Conservation (phyloP, 2,113 vertebrate genomes). For the Butorides virescens region DNA sequence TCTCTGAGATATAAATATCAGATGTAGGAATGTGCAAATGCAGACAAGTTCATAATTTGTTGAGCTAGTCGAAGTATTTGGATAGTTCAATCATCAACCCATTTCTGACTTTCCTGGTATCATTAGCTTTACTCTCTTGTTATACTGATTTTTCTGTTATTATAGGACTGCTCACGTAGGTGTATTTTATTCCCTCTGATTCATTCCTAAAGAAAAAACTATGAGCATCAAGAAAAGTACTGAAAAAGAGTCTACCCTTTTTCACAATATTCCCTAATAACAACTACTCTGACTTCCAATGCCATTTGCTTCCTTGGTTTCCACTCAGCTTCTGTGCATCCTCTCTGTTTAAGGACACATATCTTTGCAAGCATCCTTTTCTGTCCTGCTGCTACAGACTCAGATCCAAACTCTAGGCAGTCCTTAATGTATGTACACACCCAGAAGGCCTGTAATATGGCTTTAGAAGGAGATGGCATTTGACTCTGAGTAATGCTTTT, state of each 20-base stretch:
- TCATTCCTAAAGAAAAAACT: not conserved
- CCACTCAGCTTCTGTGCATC: not conserved
- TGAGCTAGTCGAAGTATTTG: not conserved
- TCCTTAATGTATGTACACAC: too few relatives aligned
- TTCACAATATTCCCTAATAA: not conserved
- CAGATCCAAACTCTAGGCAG: not conserved
- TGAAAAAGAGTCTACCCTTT: not conserved
- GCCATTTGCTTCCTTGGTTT: not conserved
- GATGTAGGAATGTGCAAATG: not conserved
- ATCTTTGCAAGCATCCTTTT: not conserved
- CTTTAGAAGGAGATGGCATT: not conserved
- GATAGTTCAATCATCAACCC: not conserved
- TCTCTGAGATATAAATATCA: not conserved
- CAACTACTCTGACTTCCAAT: not conserved
- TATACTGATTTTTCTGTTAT: not conserved
- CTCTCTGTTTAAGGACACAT: not conserved
- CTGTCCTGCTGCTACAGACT: not conserved
- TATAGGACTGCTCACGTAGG: not conserved
- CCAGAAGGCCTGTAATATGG: not conserved
- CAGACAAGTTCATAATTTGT: not conserved
- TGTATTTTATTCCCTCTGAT: accelerated
- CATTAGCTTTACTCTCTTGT: not conserved
- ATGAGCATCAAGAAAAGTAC: not conserved
- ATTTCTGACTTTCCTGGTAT: not conserved
- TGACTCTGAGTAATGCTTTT: not conserved